These are phyloP conservation scores for Electrophaes corylata DNA, from an alignment of 2,888 invertebrate species.

Conservation along the genomic window DNA sequence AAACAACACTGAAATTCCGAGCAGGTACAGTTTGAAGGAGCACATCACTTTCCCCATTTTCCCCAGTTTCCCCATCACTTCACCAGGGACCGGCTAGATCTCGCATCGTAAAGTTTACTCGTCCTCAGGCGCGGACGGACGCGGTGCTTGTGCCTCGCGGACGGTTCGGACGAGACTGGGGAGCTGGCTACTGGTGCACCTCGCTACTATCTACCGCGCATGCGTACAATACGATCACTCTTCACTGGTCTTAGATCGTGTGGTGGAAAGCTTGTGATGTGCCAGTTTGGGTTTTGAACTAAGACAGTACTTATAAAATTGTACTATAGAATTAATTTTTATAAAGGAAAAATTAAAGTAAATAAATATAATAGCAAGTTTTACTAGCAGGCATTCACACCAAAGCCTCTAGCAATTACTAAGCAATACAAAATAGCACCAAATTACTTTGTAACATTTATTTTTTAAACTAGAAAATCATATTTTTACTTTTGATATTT, in stretches of 20 bases:
- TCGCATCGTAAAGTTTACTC: conserved; percentile 33
- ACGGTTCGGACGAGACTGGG: conserved; percentile 28
- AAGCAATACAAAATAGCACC: too few relatives aligned
- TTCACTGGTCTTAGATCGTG: neutral
- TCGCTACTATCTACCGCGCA: conserved; percentile 21
- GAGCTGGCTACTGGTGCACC: neutral
- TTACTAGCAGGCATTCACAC: too few relatives aligned
- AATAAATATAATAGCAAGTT: too few relatives aligned
- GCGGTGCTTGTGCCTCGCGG: conserved; percentile 10
- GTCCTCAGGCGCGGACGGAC: neutral
- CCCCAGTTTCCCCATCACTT: conserved; percentile 19
- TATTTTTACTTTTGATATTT: too few relatives aligned
- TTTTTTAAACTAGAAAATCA: too few relatives aligned
- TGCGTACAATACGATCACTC: conserved; percentile 17
- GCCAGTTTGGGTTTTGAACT: neutral
- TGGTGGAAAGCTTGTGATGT: neutral
- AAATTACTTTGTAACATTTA: too few relatives aligned
- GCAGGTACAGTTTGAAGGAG: conserved; percentile 56
- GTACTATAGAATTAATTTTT: too few relatives aligned
- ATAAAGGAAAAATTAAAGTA: too few relatives aligned
- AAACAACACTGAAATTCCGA: conserved; percentile 78
- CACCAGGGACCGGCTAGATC: conserved; percentile 25
- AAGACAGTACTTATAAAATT: too few relatives aligned
- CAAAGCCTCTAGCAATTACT: too few relatives aligned
- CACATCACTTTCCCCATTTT: conserved; percentile 66